Base-by-base conservation (phyloP, 1,140 invertebrate genomes). In the Trichonephila clavata region DNA sequence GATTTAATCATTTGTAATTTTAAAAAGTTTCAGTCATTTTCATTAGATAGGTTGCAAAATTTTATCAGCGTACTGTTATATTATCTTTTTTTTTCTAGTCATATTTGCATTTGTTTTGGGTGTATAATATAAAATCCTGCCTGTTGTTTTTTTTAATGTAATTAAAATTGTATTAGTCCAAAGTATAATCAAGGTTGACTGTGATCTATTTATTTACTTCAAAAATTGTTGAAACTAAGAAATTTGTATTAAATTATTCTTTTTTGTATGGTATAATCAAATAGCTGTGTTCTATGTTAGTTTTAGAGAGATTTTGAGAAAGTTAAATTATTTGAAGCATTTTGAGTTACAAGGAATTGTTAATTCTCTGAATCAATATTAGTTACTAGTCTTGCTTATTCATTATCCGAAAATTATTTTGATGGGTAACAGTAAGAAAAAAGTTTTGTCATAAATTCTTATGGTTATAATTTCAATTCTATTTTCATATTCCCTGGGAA, bases 121-220 rank as follows among this genome's bases (percentile, higher is more conserved):
- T 32, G 27, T 77, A 18, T 6, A 77, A 18, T 77, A 24, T 18
- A 77, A 18, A 77, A 77, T 77, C 27, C 0, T 77, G 32, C 32
- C 32, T 32, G 27, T 77, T n/a, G n/a, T 60, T 65, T 5, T 20
- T 77, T 77, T 39, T 77, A 39, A 77, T 77, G 27, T 39, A 20
- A 27, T 77, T 77, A 32, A 77, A 77, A 77, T 77, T 77, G 24
- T 77, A 7, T 77, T 77, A 39, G 27, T 77, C 71, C 32, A 39
- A 77, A 77, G 16, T 39, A 20, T 77, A 77, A 39, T 18, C n/a
- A 68, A 68, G 6, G n/a, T 68, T 77, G 71, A 77, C 71, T 77
- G 71, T 77, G 71, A 77, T 77, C 32, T 39, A 77, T 77, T 77
- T 77, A 77, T 39, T 39, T 77, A 32, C 14, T 77, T 39, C 32